Evolutionary conservation across 1,140 invertebrate species (phyloP).

Genomic region (Drosophila bipectinata): DNA sequence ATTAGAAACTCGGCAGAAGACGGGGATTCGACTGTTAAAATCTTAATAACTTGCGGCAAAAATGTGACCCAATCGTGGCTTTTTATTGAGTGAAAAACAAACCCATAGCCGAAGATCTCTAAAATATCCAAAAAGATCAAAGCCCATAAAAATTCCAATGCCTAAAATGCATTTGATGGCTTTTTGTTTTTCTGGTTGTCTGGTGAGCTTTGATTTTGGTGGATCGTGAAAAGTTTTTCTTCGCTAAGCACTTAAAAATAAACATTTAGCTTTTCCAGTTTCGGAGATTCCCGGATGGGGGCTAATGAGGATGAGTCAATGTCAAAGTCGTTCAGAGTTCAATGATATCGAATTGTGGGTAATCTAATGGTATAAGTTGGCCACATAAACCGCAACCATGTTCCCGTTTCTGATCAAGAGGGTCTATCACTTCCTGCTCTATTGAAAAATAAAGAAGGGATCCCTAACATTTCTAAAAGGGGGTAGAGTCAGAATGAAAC

Average conservation of each 20-base stretch:
- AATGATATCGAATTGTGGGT: constrained; percentile 35
- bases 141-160: constrained; percentile 70
- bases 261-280: constrained; percentile 47
- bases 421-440: constrained; percentile 31
- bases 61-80: constrained; percentile 55
- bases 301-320: constrained; percentile 11
- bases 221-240: constrained; percentile 46
- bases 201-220: constrained; percentile 12
- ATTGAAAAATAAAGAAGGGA: constrained; percentile 25
- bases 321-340: constrained; percentile 45
- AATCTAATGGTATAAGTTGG: constrained; percentile 13
- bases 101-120: constrained; percentile 54
- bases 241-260: constrained; percentile 59
- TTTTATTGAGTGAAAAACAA: constrained; percentile 81
- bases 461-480: background rate
- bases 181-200: constrained; percentile 1
- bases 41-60: constrained; percentile 74
- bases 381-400: constrained; percentile 25
- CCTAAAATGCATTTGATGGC: constrained; percentile 72
- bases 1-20: constrained; percentile 64
- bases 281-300: background rate
- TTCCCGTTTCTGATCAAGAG: constrained; percentile 34
- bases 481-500: background rate
- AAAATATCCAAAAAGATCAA: constrained; percentile 65
- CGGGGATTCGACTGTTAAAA: constrained; percentile 47